Evolutionary conservation across 1,140 invertebrate species (phyloP).

Genomic region (Aphelenchoides avenae): DNA sequence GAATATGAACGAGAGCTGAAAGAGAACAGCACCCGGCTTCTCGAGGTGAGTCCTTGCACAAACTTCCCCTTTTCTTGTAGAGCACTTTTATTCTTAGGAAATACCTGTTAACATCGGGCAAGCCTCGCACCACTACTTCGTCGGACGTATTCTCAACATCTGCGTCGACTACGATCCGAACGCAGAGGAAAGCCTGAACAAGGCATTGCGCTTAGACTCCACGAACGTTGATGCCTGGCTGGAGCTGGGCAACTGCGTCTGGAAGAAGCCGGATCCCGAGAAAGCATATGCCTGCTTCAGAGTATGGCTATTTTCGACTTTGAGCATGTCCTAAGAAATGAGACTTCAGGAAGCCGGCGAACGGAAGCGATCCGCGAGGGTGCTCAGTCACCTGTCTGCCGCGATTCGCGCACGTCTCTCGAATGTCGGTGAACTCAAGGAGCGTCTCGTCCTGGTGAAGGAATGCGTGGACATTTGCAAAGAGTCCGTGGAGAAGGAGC

Average conservation of each 20-base stretch:
- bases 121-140: slow-evolving; percentile 17
- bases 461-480: slow-evolving; percentile 23
- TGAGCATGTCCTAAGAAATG: neutral
- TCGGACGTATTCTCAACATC: slow-evolving; percentile 26
- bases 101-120: slow-evolving; percentile 19
- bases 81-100: too few relatives aligned
- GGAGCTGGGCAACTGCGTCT: slow-evolving; percentile 26
- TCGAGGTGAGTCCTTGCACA: too few relatives aligned
- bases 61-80: too few relatives aligned
- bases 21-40: too few relatives aligned
- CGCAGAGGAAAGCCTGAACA: slow-evolving; percentile 20
- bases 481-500: slow-evolving; percentile 17
- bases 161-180: slow-evolving; percentile 14
- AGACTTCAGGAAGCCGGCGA: slow-evolving; percentile 24
- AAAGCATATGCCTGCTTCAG: slow-evolving; percentile 24
- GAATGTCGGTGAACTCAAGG: slow-evolving; percentile 4
- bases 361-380: neutral
- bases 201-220: slow-evolving; percentile 24
- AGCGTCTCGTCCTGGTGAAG: slow-evolving; percentile 15
- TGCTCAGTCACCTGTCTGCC: slow-evolving; percentile 24
- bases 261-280: slow-evolving; percentile 27
- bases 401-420: slow-evolving; percentile 22
- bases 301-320: slow-evolving; percentile 20
- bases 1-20: too few relatives aligned
- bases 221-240: slow-evolving; percentile 30